Conservation (phyloP, 2,888 invertebrate genomes). For the Sialis fuliginosa region DNA sequence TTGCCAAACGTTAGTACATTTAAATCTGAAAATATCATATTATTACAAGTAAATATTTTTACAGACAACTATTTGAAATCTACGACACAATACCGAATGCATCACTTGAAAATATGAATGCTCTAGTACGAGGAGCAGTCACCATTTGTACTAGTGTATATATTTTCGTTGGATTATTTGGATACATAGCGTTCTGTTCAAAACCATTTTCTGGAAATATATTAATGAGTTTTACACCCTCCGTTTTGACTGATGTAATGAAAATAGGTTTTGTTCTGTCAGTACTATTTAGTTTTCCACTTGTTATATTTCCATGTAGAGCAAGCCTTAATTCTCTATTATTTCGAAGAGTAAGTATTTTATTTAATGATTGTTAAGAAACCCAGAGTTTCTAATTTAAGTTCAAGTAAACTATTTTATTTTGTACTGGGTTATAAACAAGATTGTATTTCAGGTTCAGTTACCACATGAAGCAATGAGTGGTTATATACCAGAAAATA, state of each 20-base stretch:
- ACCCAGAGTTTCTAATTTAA: conserved; percentile 84
- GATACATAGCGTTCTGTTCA: conserved; percentile 66
- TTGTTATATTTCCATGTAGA: conserved; percentile 91
- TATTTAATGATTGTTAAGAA: conserved; percentile 95
- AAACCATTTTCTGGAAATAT: conserved; percentile 75
- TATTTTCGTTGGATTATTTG: conserved; percentile 81
- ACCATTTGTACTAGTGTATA: conserved; percentile 84
- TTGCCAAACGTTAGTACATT: conserved; percentile 71
- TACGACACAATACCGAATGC: conserved; percentile 80
- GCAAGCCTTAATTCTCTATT: conserved; percentile 87
- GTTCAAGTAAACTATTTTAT: conserved; percentile 41
- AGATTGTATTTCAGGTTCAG: conserved; percentile 33
- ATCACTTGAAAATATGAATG: conserved; percentile 75
- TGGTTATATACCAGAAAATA: conserved; percentile 64
- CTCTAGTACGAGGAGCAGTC: conserved; percentile 73
- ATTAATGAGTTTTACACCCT: conserved; percentile 67
- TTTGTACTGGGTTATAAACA: conserved; percentile 3
- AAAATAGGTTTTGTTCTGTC: conserved; percentile 91
- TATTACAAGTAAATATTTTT: conserved; percentile 12
- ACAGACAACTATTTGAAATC: conserved; percentile 81
- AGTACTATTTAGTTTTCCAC: conserved; percentile 88
- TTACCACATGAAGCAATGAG: conserved; percentile 41
- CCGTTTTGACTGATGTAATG: conserved; percentile 70
- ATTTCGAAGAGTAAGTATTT: conserved; percentile 43
- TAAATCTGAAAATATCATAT: not conserved